Percentiles rank a stretch among this genome's conserved stretches.
These are phyloP conservation scores for Hypercompe scribonia DNA, from an alignment of 2,888 invertebrate genomes.

Conservation along the genomic window DNA sequence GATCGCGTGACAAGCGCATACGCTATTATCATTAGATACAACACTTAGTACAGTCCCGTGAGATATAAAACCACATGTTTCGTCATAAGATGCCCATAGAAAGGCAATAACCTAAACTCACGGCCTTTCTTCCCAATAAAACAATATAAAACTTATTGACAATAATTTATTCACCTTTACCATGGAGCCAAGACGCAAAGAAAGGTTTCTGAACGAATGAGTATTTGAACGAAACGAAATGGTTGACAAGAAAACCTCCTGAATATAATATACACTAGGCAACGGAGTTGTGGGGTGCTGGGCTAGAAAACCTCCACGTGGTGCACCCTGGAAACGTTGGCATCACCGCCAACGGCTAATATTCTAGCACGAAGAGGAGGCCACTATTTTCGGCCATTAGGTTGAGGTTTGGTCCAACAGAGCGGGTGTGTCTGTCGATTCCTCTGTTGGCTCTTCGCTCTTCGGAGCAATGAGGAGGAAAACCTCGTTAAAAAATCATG, in stretches of 20 bases:
- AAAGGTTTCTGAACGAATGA: slow-evolving; percentile 1
- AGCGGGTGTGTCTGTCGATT: no score
- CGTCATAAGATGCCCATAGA: slow-evolving; percentile 65
- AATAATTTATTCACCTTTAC: slow-evolving; percentile 75
- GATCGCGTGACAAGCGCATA: slow-evolving; percentile 48
- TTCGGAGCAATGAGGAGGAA: no score
- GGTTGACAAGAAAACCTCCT: neutral
- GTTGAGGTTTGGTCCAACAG: no score
- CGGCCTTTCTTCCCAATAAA: slow-evolving; percentile 80
- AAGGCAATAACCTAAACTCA: slow-evolving; percentile 72
- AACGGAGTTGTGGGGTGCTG: no score
- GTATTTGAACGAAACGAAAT: neutral
- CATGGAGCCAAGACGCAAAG: slow-evolving; percentile 19
- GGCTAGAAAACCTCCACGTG: no score
- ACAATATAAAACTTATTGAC: slow-evolving; percentile 82
- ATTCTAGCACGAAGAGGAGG: no score
- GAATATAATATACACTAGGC: neutral
- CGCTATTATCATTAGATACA: slow-evolving; percentile 62
- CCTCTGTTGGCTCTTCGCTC: no score
- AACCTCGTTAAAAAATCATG: no score
- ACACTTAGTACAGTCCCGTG: slow-evolving; percentile 57
- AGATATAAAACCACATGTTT: slow-evolving; percentile 63
- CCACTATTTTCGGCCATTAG: no score
- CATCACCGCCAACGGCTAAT: no score
- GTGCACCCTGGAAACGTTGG: no score